A percentile compares a stretch with the other conserved stretches of the same genome.
These are phyloP conservation scores for Caenorhabditis panamensis DNA, from an alignment of 2,888 invertebrate species.

Conservation along the genomic window DNA sequence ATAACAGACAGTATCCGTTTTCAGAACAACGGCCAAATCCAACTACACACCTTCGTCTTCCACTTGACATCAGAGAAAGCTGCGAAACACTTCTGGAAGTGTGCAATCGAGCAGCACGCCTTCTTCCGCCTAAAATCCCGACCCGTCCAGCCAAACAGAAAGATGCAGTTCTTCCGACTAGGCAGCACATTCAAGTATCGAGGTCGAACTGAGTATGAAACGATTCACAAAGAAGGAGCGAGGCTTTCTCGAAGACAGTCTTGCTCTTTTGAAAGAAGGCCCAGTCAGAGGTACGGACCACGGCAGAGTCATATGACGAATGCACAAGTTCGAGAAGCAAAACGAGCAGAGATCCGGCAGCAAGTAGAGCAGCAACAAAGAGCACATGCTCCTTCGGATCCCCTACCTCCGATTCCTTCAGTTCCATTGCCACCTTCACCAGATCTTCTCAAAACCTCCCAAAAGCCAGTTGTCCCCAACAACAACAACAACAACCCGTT, in stretches of 20 bases:
- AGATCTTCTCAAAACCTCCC: conserved; percentile 11
- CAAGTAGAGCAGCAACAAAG: conserved; percentile 52
- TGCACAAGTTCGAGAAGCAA: conserved; percentile 55
- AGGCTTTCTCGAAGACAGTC: conserved; percentile 87
- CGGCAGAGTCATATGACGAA: conserved; percentile 65
- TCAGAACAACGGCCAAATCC: conserved; percentile 82
- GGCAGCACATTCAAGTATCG: conserved; percentile 96
- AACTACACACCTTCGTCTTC: conserved; percentile 99
- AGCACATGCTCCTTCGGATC: conserved; percentile 22
- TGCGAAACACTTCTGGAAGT: conserved; percentile 99
- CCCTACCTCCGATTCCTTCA: conserved; percentile 15
- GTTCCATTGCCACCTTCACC: conserved; percentile 33
- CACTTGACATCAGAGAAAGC: conserved; percentile 95
- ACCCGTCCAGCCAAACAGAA: conserved; percentile 52
- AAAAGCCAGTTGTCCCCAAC: conserved; percentile 12
- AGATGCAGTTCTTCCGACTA: conserved; percentile 91
- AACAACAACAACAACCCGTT: conserved; percentile 50
- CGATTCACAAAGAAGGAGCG: conserved; percentile 75
- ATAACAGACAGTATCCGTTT: conserved; percentile 11
- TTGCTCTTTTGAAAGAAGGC: conserved; percentile 95
- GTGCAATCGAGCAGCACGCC: conserved; percentile 99
- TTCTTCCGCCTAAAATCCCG: conserved; percentile 89
- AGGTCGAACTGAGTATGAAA: conserved; percentile 96
- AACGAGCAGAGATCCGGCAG: conserved; percentile 52
- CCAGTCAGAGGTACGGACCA: conserved; percentile 86